Conservation (phyloP, 2,888 invertebrate species). For the Cheilosia pagana region DNA sequence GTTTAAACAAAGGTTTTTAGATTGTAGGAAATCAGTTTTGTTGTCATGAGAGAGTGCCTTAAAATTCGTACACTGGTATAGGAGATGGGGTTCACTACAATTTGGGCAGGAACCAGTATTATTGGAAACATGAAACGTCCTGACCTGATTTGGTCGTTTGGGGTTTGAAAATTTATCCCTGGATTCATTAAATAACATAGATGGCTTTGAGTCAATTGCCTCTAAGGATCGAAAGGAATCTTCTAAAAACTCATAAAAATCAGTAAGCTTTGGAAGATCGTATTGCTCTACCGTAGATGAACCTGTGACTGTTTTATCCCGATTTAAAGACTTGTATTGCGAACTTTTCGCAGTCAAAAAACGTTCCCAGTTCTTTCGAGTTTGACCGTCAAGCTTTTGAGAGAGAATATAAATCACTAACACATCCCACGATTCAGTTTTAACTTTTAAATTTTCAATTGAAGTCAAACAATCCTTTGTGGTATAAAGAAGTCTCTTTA, state of each 20-base stretch:
- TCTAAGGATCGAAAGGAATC: slow-evolving; percentile 14
- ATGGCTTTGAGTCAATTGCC: background rate
- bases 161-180: background rate
- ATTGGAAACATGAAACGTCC: background rate
- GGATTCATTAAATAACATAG: background rate
- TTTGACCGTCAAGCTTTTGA: background rate
- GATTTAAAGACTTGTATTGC: background rate
- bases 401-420: slow-evolving; percentile 9
- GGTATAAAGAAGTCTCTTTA: slow-evolving; percentile 2
- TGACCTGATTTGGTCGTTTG: background rate
- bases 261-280: background rate
- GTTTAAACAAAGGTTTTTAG: background rate
- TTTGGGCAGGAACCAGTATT: background rate
- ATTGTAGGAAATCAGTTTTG: background rate
- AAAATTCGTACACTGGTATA: background rate
- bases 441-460: slow-evolving; percentile 2
- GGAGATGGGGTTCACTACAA: background rate
- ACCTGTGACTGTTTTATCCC: background rate
- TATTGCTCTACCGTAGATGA: background rate
- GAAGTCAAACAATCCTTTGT: slow-evolving; percentile 19
- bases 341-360: background rate
- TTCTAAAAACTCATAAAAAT: slow-evolving; percentile 14
- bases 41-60: background rate
- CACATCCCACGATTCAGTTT: slow-evolving; percentile 1
- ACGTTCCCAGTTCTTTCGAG: background rate